These are phyloP conservation scores for Rambutsinella grinnellia DNA, from an alignment of 2,888 invertebrate genomes.

Conservation along the genomic window DNA sequence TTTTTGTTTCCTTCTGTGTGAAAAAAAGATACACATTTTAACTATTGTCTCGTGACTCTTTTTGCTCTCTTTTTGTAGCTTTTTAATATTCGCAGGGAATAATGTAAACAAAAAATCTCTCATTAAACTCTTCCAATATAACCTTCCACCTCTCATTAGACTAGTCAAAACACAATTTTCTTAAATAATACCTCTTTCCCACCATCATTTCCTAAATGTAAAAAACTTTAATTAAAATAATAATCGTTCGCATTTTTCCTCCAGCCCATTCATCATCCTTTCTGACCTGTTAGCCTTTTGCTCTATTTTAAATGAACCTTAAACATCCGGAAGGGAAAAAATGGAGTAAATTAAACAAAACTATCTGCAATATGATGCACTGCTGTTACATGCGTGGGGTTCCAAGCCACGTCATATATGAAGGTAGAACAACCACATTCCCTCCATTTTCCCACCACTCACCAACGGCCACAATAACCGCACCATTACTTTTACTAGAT, in stretches of 20 bases:
- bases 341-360: constrained; percentile 34
- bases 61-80: too few relatives aligned
- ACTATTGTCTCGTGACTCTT: too few relatives aligned
- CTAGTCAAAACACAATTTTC: too few relatives aligned
- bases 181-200: too few relatives aligned
- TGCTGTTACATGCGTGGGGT: not conserved
- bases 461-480: not conserved
- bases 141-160: too few relatives aligned
- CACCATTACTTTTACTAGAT: too few relatives aligned
- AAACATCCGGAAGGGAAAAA: constrained; percentile 7
- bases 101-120: too few relatives aligned
- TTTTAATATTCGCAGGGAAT: too few relatives aligned
- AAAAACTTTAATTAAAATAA: constrained; percentile 26
- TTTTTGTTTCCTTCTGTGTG: too few relatives aligned
- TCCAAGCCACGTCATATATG: not conserved
- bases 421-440: not conserved
- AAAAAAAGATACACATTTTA: too few relatives aligned
- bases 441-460: not conserved
- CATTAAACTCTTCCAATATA: too few relatives aligned
- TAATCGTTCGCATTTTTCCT: constrained; percentile 11
- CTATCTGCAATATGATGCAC: constrained; percentile 40
- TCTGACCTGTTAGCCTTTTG: not conserved
- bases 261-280: not conserved
- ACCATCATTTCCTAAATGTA: too few relatives aligned
- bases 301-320: not conserved